phyloP scores from a whole-genome alignment of 2,113 vertebrate species.

The Phaethon lepturus region DNA sequence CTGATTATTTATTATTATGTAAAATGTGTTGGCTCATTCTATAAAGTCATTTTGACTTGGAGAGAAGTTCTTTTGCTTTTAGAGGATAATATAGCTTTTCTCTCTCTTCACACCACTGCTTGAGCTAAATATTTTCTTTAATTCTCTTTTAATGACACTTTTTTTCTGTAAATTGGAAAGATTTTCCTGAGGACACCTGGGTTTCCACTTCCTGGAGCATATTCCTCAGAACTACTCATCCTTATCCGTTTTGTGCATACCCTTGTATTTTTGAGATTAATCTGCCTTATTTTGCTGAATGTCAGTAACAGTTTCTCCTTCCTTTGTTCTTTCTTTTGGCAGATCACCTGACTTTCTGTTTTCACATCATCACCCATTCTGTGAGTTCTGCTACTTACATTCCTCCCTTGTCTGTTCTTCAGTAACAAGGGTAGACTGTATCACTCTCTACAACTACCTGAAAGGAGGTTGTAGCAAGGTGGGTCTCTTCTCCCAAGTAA shows the following conservation, averaged over 20 bases:
- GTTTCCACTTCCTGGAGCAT: neutral
- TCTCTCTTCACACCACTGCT: neutral
- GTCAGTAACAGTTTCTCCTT: neutral
- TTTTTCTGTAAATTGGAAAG: neutral
- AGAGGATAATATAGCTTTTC: neutral
- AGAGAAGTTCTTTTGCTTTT: neutral
- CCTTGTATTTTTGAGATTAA: neutral
- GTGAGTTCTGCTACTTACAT: neutral
- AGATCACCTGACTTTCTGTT: neutral
- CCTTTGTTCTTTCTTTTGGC: neutral
- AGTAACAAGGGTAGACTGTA: neutral
- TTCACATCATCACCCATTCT: neutral
- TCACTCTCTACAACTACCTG: fast-evolving
- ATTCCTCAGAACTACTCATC: neutral
- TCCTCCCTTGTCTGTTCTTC: neutral
- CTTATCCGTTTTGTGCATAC: neutral
- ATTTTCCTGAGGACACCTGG: neutral
- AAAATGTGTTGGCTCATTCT: neutral
- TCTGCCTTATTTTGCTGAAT: neutral
- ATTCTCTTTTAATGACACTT: neutral
- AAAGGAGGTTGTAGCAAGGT: neutral
- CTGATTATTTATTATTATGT: neutral
- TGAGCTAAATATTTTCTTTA: neutral
- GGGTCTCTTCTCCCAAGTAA: neutral
- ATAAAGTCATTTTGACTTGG: neutral